phyloP scores from a whole-genome alignment of 2,888 invertebrate genomes.

The Drosophila imparisetae region DNA sequence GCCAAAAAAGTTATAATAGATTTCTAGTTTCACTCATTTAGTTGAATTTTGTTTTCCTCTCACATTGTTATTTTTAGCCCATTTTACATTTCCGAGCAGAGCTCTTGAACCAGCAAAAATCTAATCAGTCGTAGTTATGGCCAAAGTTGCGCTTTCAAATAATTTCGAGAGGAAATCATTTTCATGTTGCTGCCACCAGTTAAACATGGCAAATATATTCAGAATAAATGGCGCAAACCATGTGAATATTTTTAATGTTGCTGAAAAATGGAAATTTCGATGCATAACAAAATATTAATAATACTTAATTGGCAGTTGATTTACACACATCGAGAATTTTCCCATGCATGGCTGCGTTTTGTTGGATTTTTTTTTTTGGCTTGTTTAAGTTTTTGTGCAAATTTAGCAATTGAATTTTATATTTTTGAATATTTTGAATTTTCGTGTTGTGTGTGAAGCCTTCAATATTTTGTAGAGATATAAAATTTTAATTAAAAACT shows the following conservation, averaged over 20 bases:
- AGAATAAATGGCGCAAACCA: background rate
- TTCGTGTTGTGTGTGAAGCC: background rate
- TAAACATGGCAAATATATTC: background rate
- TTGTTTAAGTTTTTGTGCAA: background rate
- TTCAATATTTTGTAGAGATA: too few species aligned
- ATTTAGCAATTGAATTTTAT: background rate
- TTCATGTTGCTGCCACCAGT: background rate
- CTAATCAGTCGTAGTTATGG: conserved; percentile 68
- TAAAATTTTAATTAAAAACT: background rate
- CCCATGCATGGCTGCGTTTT: background rate
- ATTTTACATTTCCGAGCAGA: conserved; percentile 4
- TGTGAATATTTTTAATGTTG: background rate
- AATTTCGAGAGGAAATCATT: conserved; percentile 32
- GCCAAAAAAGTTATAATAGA: conserved; percentile 73
- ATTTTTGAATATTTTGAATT: background rate
- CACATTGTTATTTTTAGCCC: background rate
- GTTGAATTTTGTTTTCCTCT: conserved; percentile 51
- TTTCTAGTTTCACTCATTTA: conserved; percentile 73
- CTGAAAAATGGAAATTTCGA: background rate
- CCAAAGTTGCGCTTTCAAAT: conserved; percentile 52
- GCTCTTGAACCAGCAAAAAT: conserved; percentile 37
- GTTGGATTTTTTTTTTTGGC: background rate
- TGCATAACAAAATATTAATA: background rate
- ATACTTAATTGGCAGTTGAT: background rate
- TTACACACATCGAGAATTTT: background rate